Evolutionary conservation across 1,140 invertebrate species (phyloP).

Genomic region (Philaenus spumarius): DNA sequence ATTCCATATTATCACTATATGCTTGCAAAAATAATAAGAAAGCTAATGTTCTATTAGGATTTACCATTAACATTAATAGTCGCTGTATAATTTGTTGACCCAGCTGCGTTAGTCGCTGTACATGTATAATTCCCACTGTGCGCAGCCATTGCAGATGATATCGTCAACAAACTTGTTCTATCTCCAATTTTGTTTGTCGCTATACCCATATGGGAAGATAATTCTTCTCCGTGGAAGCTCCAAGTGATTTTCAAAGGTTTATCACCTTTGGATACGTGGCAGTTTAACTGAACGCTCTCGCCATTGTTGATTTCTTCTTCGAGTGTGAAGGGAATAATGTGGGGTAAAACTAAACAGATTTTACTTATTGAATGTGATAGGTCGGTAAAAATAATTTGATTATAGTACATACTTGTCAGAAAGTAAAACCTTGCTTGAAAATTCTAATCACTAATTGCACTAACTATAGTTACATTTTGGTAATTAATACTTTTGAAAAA

Average conservation of each 20-base stretch:
- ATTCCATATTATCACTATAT: background rate
- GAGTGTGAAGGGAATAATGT: conserved; percentile 35
- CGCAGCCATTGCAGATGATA: conserved; percentile 42
- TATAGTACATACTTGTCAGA: no score
- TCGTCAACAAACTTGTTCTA: conserved; percentile 44
- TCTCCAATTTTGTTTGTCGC: conserved; percentile 31
- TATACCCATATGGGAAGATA: conserved; percentile 33
- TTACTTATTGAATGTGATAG: no score
- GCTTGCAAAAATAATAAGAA: no score
- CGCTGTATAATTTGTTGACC: conserved; percentile 46
- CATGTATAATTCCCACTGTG: conserved; percentile 33
- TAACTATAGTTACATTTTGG: background rate
- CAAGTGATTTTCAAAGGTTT: conserved; percentile 55
- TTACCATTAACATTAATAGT: conserved; percentile 66
- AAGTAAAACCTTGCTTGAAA: no score
- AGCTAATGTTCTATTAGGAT: no score
- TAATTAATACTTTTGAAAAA: no score
- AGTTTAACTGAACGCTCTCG: conserved; percentile 46
- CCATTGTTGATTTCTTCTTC: conserved; percentile 45
- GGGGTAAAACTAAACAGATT: conserved; percentile 31
- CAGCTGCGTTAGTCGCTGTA: conserved; percentile 28
- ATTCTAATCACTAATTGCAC: no score
- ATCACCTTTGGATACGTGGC: conserved; percentile 56
- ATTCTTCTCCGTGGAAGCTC: conserved; percentile 45
- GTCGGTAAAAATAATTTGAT: no score